Percentiles rank a stretch among this genome's conserved stretches.
These are phyloP conservation scores for Lasioglossum vierecki DNA, from an alignment of 2,888 invertebrate species.

Conservation along the genomic window DNA sequence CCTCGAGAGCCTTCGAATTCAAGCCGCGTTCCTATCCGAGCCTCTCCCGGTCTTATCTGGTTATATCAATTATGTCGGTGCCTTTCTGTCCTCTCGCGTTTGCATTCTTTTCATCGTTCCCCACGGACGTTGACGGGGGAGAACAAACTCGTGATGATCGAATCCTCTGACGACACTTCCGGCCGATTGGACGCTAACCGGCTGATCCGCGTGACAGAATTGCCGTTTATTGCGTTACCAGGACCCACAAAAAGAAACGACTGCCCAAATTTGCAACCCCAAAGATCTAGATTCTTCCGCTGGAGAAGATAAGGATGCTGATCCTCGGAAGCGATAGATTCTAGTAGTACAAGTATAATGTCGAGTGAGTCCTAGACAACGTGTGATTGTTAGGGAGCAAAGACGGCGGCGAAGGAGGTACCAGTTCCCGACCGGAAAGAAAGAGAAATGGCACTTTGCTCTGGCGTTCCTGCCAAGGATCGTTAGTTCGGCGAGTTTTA, in stretches of 20 bases:
- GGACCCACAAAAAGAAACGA: background rate
- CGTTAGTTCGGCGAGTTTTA: constrained; percentile 38
- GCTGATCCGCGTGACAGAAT: background rate
- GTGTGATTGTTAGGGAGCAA: background rate
- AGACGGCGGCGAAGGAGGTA: background rate
- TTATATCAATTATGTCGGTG: constrained; percentile 69
- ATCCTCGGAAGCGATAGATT: background rate
- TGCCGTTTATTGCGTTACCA: background rate
- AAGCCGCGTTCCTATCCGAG: constrained; percentile 57
- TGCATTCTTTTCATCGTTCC: constrained; percentile 48
- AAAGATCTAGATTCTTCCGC: background rate
- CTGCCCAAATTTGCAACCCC: background rate
- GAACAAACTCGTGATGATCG: constrained; percentile 26
- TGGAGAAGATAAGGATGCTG: background rate
- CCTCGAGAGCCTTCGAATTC: constrained; percentile 60
- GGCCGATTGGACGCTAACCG: constrained; percentile 37
- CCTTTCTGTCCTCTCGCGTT: constrained; percentile 47
- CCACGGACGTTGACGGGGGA: background rate
- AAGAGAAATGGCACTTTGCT: background rate
- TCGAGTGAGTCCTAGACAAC: background rate
- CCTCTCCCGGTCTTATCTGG: constrained; percentile 61
- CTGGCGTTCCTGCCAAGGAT: background rate
- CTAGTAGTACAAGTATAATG: background rate
- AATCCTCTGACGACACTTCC: constrained; percentile 59
- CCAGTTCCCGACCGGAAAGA: constrained; percentile 19